phyloP scores from a whole-genome alignment of 2,888 invertebrate species.

The Eretmocerus hayati region DNA sequence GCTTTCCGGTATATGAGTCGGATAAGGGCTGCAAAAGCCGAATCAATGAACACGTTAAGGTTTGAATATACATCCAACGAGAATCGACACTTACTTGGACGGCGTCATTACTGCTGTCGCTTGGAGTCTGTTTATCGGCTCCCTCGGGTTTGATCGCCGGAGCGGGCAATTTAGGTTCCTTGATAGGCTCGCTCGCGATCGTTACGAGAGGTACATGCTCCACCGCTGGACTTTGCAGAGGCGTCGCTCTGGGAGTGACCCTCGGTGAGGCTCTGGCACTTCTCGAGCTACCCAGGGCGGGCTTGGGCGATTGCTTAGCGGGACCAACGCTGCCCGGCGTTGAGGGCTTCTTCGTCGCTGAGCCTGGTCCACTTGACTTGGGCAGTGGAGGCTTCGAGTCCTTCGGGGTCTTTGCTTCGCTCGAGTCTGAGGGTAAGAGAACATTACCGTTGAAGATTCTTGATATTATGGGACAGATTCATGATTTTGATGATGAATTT shows the following conservation, averaged over 20 bases:
- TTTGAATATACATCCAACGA: too few species aligned
- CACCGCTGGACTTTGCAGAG: slow-evolving; percentile 53
- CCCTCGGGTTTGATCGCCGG: slow-evolving; percentile 33
- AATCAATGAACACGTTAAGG: too few species aligned
- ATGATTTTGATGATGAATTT: too few species aligned
- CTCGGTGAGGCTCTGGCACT: slow-evolving; percentile 46
- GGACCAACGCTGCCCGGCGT: slow-evolving; percentile 10
- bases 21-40: too few species aligned
- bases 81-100: too few species aligned
- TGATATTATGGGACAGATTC: too few species aligned
- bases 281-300: slow-evolving; percentile 24
- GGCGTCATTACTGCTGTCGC: too few species aligned
- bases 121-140: too few species aligned
- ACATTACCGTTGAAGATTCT: too few species aligned
- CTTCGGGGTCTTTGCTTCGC: slow-evolving; percentile 48
- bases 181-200: slow-evolving; percentile 6
- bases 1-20: too few species aligned
- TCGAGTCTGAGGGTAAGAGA: too few species aligned
- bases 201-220: slow-evolving; percentile 30
- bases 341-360: slow-evolving; percentile 46
- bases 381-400: slow-evolving; percentile 62
- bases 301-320: slow-evolving; percentile 25
- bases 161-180: slow-evolving; percentile 27
- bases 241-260: slow-evolving; percentile 50
- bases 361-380: slow-evolving; percentile 37